Conservation (phyloP, 64 coral and sea anemone genomes). For the Actinia equina region DNA sequence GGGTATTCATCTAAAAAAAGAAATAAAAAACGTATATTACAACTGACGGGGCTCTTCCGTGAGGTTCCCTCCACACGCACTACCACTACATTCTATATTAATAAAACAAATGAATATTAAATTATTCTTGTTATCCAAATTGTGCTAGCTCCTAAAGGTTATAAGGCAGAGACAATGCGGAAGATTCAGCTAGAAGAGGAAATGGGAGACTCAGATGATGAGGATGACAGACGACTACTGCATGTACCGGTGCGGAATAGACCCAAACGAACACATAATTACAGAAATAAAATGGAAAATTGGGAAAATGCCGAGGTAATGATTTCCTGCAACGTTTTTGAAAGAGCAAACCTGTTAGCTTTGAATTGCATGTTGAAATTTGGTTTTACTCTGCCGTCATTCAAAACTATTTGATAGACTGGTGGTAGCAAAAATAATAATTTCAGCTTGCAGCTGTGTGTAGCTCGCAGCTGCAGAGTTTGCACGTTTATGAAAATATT, state of each 20-base stretch:
- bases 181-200: conserved; percentile 70
- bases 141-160: conserved; percentile 76
- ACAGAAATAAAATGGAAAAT: conserved; percentile 90
- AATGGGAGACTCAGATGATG: conserved; percentile 63
- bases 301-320: conserved; percentile 97
- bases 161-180: conserved; percentile 66
- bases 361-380: background rate
- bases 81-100: too few species aligned
- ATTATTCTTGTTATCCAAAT: background rate
- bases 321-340: background rate
- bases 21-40: too few species aligned
- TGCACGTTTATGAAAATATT: too few species aligned
- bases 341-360: background rate
- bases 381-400: too few species aligned
- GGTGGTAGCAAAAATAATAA: too few species aligned
- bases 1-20: too few species aligned
- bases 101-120: background rate
- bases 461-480: too few species aligned
- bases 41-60: too few species aligned
- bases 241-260: conserved; percentile 53
- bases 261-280: conserved; percentile 63
- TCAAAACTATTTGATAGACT: too few species aligned
- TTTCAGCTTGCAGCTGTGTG: too few species aligned
- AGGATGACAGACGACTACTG: conserved; percentile 39
- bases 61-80: too few species aligned